Evolutionary conservation across 2,797 vertebrate species (phyloP).

Genomic region (Schizothorax lantsangensis): DNA sequence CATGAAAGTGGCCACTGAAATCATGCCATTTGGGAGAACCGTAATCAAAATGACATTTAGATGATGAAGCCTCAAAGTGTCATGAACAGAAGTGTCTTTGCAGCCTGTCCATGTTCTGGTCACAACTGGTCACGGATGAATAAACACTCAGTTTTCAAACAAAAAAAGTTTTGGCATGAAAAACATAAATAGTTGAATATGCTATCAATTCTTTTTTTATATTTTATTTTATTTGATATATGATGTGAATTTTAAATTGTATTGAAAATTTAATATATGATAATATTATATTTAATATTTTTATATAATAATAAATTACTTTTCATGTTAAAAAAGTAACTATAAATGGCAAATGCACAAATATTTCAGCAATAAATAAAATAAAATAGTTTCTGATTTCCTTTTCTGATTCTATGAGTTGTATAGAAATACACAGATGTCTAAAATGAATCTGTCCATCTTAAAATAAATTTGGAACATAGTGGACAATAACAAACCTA

Average conservation of each 20-base stretch:
- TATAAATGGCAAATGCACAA: not conserved
- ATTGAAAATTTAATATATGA: too few species aligned
- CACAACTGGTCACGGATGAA: not conserved
- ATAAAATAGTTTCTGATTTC: not conserved
- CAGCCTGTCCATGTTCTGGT: conserved; percentile 44
- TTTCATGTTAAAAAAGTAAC: not conserved
- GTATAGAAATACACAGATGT: not conserved
- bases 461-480: not conserved
- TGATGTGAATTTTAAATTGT: not conserved
- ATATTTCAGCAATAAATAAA: not conserved
- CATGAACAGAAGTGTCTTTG: conserved; percentile 58
- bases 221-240: not conserved
- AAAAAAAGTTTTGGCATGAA: too few species aligned
- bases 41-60: conserved; percentile 63
- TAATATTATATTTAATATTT: too few species aligned
- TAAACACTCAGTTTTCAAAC: not conserved
- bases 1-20: conserved; percentile 63
- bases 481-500: not conserved
- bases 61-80: conserved; percentile 53
- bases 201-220: not conserved
- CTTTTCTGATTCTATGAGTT: not conserved
- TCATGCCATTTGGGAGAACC: conserved; percentile 63
- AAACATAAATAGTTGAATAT: not conserved
- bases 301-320: too few species aligned
- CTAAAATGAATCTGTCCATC: not conserved